Evolutionary conservation across 2,797 vertebrate species (phyloP), one percentile per base, ranked within the genome.

Genomic region (Myiothlypis coronata): DNA sequence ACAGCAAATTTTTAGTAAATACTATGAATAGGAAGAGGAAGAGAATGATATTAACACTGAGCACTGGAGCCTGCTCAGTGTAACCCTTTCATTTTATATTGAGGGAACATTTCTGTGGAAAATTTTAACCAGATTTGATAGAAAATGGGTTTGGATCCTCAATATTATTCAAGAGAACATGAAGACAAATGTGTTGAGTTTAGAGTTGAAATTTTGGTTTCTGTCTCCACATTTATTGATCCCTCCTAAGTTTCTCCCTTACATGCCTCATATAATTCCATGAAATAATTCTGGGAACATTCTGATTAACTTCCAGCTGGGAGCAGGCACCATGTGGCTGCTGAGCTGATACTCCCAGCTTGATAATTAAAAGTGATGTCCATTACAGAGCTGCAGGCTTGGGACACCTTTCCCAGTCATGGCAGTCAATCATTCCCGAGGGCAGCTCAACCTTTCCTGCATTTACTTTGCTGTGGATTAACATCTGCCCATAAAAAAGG

Each of bases 381-480:
- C 87, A 44, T 88, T 84, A 77, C 85, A 91, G 76, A 89, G 59
- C 78, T 80, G 59, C 55, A 84, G 83, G 59, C 52, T 92, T 12
- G 9, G 87, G 92, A 83, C 60, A 84, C 68, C 83, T 88, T 90
- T 94, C 86, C 69, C 87, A 80, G 49, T 44, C 90, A 74, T 14
- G 59, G 63, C 84, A 86, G 86, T 91, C 95, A 86, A 83, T 97
- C 94, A 90, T 82, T 71, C 59, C 77, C 1, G 32, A 91, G 82
- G 76, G 85, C 87, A 81, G 39, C 44, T 93, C 90, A 94, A 71
- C 84, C 64, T 93, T 91, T 79, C 50, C 84, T 89, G 52, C 87
- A 87, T 94, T 96, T 91, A 34, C 83, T 90, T 82, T 95, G 63
- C 76, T 63, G 56, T 71, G 87, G 93, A 95, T 95, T 94, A 95